A percentile compares a stretch with the other conserved stretches of the same genome.
These are phyloP conservation scores for Falcaria lacertinaria DNA, from an alignment of 2,888 invertebrate genomes.

Conservation along the genomic window DNA sequence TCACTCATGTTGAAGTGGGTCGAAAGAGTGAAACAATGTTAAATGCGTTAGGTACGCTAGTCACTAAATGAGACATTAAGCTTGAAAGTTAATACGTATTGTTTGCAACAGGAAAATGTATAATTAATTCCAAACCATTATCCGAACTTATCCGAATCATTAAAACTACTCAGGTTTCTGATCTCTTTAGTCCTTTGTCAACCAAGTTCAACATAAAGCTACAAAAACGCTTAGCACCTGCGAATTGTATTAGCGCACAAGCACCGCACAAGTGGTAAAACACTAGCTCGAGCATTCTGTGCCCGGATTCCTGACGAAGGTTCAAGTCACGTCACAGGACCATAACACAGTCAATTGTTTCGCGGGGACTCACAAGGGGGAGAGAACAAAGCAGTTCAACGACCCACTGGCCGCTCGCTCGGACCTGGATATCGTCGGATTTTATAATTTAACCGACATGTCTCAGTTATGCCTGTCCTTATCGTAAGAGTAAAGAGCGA, in stretches of 20 bases:
- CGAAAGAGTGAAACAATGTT: conserved; percentile 12
- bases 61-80: background rate
- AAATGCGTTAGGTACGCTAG: conserved; percentile 1
- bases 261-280: conserved; percentile 17
- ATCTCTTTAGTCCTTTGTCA: too few relatives aligned
- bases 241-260: conserved; percentile 6
- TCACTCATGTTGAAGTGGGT: conserved; percentile 33
- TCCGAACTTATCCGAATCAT: too few relatives aligned
- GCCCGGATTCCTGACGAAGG: conserved; percentile 16
- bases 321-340: conserved; percentile 37
- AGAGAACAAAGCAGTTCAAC: conserved; percentile 66
- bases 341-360: conserved; percentile 44
- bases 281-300: conserved; percentile 14
- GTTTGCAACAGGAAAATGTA: background rate
- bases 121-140: conserved; percentile 3
- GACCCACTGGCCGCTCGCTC: conserved; percentile 52
- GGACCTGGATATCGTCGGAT: conserved; percentile 27
- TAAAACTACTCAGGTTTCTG: too few relatives aligned
- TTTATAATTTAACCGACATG: conserved; percentile 31
- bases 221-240: too few relatives aligned
- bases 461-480: conserved; percentile 11
- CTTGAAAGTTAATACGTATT: background rate
- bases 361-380: conserved; percentile 24
- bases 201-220: too few relatives aligned
- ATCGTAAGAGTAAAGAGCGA: background rate